Evolutionary conservation across 2,888 invertebrate genomes (phyloP).

Genomic region (Monochamus alternatus): DNA sequence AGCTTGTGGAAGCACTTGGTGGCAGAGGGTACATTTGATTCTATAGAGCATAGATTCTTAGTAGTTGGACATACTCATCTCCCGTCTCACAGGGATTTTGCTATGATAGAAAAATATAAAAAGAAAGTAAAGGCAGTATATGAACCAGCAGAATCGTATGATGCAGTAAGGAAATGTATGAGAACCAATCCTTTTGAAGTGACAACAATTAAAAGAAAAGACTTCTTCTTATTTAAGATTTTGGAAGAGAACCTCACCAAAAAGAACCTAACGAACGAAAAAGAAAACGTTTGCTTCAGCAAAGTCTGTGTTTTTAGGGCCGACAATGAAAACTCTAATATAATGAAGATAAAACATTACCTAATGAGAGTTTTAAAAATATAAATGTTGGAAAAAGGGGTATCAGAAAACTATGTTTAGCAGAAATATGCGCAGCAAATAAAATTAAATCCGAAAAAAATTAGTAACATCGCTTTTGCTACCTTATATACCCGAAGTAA

Average conservation of each 20-base stretch:
- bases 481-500: slow-evolving; percentile 11
- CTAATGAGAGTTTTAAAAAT: slow-evolving; percentile 29
- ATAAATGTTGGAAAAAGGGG: slow-evolving; percentile 19
- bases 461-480: too few species aligned
- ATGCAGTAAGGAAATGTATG: slow-evolving; percentile 22
- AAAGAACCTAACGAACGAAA: slow-evolving; percentile 28
- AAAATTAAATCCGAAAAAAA: neutral
- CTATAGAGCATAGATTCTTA: slow-evolving; percentile 35
- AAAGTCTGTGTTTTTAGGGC: slow-evolving; percentile 43
- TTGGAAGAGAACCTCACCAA: slow-evolving; percentile 31
- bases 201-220: too few species aligned
- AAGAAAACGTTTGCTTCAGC: slow-evolving; percentile 42
- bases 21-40: slow-evolving; percentile 5
- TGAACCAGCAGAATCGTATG: slow-evolving; percentile 26
- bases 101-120: too few species aligned
- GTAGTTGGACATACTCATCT: slow-evolving; percentile 34
- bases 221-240: slow-evolving; percentile 37
- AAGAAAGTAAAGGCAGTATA: slow-evolving; percentile 18
- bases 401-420: slow-evolving; percentile 10
- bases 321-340: slow-evolving; percentile 34
- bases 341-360: slow-evolving; percentile 32
- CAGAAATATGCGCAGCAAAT: neutral
- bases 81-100: slow-evolving; percentile 24
- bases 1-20: slow-evolving; percentile 33
- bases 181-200: slow-evolving; percentile 33